Evolutionary conservation across 1,140 invertebrate species (phyloP).

Genomic region (Colletes latitarsis): DNA sequence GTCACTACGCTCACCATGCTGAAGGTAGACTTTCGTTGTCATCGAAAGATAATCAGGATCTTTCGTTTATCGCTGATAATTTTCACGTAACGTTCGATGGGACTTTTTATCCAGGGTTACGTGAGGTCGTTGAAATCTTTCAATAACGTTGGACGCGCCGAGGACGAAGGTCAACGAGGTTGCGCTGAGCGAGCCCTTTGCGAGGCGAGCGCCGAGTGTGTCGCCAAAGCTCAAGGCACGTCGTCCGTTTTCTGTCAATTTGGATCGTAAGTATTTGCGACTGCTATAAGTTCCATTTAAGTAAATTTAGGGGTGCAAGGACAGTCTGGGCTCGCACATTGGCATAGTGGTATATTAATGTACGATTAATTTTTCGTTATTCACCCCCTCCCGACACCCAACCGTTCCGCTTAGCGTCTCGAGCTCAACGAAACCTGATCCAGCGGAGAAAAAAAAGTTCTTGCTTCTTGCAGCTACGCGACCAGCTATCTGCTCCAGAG

Average conservation of each 20-base stretch:
- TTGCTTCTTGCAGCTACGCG: conserved; percentile 85
- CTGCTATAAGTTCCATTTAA: no score
- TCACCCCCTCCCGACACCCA: no score
- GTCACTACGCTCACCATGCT: conserved; percentile 92
- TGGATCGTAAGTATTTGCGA: conserved; percentile 89
- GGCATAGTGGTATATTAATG: no score
- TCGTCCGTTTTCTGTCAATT: conserved; percentile 94
- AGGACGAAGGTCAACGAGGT: conserved; percentile 87
- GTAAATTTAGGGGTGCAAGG: no score
- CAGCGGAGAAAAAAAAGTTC: background rate
- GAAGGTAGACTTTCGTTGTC: conserved; percentile 82
- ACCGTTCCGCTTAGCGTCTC: no score
- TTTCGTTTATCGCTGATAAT: background rate
- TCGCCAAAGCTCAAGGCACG: conserved; percentile 88
- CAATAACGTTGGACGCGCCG: conserved; percentile 83
- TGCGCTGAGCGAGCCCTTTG: conserved; percentile 85
- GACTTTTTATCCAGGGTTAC: conserved; percentile 84
- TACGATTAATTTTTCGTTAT: no score
- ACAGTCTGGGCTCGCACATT: no score
- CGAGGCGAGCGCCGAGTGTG: conserved; percentile 93
- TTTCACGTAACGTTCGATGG: no score
- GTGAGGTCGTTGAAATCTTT: conserved; percentile 87
- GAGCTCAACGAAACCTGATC: no score
- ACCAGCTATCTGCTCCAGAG: conserved; percentile 91
- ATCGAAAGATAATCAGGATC: background rate